These are phyloP conservation scores for Pimpla rufipes DNA, from an alignment of 2,888 invertebrate species.

Conservation along the genomic window DNA sequence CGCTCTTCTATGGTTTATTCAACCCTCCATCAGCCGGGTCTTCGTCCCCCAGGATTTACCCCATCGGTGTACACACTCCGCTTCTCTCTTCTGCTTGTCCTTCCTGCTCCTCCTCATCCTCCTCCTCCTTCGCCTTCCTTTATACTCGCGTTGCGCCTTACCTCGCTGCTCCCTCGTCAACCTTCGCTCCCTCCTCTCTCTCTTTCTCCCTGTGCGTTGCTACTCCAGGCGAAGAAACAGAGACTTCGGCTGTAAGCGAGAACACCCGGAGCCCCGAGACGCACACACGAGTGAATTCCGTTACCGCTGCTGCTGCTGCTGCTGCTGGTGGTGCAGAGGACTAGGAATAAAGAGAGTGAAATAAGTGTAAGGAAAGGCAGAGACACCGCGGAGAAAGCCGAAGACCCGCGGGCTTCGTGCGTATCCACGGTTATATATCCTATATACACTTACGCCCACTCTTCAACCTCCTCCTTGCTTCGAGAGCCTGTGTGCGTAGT, in stretches of 20 bases:
- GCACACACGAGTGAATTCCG: slow-evolving; percentile 45
- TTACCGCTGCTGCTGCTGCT: neutral
- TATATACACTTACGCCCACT: slow-evolving; percentile 52
- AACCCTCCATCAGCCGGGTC: slow-evolving; percentile 72
- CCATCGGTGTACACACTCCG: slow-evolving; percentile 57
- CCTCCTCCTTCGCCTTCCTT: neutral
- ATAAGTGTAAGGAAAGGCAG: slow-evolving; percentile 25
- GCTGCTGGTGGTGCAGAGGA: neutral
- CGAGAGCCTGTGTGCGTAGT: slow-evolving; percentile 19
- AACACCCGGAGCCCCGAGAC: slow-evolving; percentile 5
- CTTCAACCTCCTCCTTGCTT: slow-evolving; percentile 32
- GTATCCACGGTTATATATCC: slow-evolving; percentile 40
- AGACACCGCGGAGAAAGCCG: slow-evolving; percentile 26
- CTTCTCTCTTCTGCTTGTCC: slow-evolving; percentile 27
- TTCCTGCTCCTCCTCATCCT: slow-evolving; percentile 25
- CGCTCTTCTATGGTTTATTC: slow-evolving; percentile 73
- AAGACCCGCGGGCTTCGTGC: slow-evolving; percentile 35
- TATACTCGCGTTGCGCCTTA: neutral
- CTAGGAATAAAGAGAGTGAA: slow-evolving; percentile 33
- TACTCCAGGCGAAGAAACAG: slow-evolving; percentile 38
- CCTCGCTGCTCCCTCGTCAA: slow-evolving; percentile 16
- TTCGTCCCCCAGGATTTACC: slow-evolving; percentile 68
- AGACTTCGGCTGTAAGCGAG: slow-evolving; percentile 26
- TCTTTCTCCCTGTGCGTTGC: slow-evolving; percentile 30
- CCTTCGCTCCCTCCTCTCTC: neutral